Conservation (phyloP, 1,140 invertebrate genomes). For the Lepidotrigona ventralis region DNA sequence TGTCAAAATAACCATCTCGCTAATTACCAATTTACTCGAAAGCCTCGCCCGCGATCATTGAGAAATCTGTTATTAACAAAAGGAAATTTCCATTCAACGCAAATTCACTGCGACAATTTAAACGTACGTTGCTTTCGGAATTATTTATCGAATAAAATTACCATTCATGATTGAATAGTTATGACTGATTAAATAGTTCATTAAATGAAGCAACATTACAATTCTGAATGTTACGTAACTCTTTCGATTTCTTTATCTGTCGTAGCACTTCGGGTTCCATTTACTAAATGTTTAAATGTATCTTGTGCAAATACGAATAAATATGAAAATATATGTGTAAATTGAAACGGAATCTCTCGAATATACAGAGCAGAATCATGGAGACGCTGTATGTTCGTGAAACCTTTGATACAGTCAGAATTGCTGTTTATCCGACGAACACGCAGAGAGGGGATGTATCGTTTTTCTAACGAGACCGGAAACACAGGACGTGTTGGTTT, state of each 20-base stretch:
- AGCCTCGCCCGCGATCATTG: too few relatives aligned
- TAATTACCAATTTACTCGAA: not conserved
- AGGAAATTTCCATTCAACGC: not conserved
- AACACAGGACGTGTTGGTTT: not conserved
- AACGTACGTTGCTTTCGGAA: not conserved
- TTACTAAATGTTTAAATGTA: not conserved
- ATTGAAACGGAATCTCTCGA: not conserved
- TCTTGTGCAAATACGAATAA: not conserved
- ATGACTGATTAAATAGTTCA: not conserved
- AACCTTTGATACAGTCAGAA: not conserved
- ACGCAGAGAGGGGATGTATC: not conserved
- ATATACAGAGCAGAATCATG: not conserved
- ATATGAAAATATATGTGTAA: too few relatives aligned
- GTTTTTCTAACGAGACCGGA: constrained; percentile 3
- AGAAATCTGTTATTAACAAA: not conserved
- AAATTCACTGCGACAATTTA: not conserved
- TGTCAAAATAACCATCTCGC: not conserved
- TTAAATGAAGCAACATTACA: not conserved
- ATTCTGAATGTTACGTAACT: too few relatives aligned
- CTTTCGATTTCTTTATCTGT: too few relatives aligned
- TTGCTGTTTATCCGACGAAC: not conserved
- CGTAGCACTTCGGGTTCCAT: not conserved
- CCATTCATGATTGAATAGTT: too few relatives aligned
- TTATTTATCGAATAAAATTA: not conserved
- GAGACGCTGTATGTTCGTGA: not conserved